phyloP scores from a whole-genome alignment of 53 echinoderm and acorn worm genomes.

The Apostichopus leukothele region DNA sequence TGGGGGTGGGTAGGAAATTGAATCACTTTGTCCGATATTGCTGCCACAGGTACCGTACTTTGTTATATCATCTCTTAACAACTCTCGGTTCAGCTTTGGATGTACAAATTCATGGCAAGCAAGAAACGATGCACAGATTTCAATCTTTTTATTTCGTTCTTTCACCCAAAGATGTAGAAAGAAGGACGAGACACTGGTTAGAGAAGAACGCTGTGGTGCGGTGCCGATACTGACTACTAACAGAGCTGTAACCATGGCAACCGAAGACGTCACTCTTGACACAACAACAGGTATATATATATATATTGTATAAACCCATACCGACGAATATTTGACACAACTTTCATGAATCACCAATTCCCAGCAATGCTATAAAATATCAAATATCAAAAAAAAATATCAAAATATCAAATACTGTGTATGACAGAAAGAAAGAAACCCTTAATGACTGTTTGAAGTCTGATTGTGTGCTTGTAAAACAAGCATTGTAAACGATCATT shows the following conservation, averaged over 20 bases:
- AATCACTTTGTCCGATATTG: not conserved
- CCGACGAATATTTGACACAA: not conserved
- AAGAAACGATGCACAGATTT: constrained; percentile 20
- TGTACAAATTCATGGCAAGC: not conserved
- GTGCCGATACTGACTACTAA: too few relatives aligned
- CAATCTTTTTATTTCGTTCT: not conserved
- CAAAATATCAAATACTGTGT: too few relatives aligned
- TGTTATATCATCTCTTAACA: not conserved
- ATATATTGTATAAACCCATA: not conserved
- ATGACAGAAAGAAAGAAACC: too few relatives aligned
- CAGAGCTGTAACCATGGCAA: not conserved
- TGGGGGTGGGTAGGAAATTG: not conserved
- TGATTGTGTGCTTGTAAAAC: too few relatives aligned
- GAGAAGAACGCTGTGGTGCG: not conserved
- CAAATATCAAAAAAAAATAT: too few relatives aligned
- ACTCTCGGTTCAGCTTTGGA: not conserved
- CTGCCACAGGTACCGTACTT: constrained; percentile 13
- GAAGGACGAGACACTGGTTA: not conserved
- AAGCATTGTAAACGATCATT: too few relatives aligned
- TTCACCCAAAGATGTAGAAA: constrained; percentile 31
- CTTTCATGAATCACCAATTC: constrained; percentile 12
- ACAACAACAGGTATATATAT: not conserved
- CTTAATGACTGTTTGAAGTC: too few relatives aligned
- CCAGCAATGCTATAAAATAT: not conserved
- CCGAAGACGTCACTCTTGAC: not conserved